Base-by-base conservation (phyloP, 1,140 invertebrate species). In the Drosophila melanogaster region DNA sequence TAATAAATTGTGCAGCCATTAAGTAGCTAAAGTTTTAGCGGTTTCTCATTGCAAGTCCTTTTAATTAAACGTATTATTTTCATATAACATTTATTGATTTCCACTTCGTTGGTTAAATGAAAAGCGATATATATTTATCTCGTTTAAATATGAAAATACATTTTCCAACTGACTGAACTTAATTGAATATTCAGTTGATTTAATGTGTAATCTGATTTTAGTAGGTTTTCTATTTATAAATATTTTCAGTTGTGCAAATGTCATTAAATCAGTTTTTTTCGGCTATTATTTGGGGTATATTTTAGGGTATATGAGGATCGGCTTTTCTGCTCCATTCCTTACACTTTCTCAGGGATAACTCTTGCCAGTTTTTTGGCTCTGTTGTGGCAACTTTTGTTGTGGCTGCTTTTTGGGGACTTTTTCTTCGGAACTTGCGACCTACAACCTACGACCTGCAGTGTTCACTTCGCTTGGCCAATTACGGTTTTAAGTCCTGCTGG, bases 391-490 rank as follows among this genome's bases (percentile, higher is more conserved):
- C 71, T 74, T 67, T 77, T 62, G 60, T 61, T 44, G 38, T 40
- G 43, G 24, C 24, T 43, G 47, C 12, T 54, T 62, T 51, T 49
- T 54, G 30, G 54, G 41, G n/a, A 40, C 51, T 47, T 33, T 19
- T 75, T 57, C 40, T 73, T 30, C 14, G 38, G 11, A 51, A 40
- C 15, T 35, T 41, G 33, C 38, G 26, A 53, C 44, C 51, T 61
- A 35, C 22, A 33, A 47, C 33, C 35, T 71, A 17, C 15, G 33
- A 51, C 49, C 74, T 77, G 57, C 33, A 54, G 74, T 77, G 72
- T 50, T 71, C 66, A 66, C 60, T 87, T 81, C 66, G 83, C 83
- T 87, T 69, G 83, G 83, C 83, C 83, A 87, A 86, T 86, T 86
- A 86, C 79, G 60, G 83, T 61, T 81, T 46, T 65, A 79, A 72